Evolutionary conservation across 2,113 vertebrate species (phyloP).

Genomic region (Paraplagusia blochii): DNA sequence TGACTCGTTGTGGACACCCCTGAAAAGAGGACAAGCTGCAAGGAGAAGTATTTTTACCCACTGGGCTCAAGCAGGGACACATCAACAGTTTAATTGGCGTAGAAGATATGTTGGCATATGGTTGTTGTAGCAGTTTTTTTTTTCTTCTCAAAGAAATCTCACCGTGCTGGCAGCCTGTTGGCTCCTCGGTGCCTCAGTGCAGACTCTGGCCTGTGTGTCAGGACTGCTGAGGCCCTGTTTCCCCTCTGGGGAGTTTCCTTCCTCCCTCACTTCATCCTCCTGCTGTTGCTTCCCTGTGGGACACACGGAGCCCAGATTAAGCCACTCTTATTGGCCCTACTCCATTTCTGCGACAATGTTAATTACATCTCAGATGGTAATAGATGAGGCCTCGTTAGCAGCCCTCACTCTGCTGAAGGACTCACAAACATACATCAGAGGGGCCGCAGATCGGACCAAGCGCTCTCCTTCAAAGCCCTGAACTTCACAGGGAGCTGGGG

Average conservation of each 20-base stretch:
- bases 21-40: no score
- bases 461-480: slow-evolving; percentile 62
- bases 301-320: slow-evolving; percentile 60
- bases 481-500: slow-evolving; percentile 62
- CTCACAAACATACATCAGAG: slow-evolving; percentile 68
- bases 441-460: slow-evolving; percentile 57
- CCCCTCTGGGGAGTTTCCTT: slow-evolving; percentile 58
- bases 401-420: slow-evolving; percentile 65
- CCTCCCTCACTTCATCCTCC: slow-evolving; percentile 60
- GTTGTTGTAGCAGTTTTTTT: slow-evolving; percentile 35
- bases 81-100: slow-evolving; percentile 19
- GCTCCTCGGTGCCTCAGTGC: slow-evolving; percentile 25
- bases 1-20: no score
- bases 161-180: slow-evolving; percentile 33
- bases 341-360: slow-evolving; percentile 59
- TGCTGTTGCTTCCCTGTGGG: slow-evolving; percentile 65
- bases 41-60: no score
- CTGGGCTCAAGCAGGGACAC: not conserved
- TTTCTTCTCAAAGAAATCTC: slow-evolving; percentile 46
- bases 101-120: slow-evolving; percentile 39
- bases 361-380: slow-evolving; percentile 74
- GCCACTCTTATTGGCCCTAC: slow-evolving; percentile 59
- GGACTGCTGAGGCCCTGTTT: slow-evolving; percentile 43
- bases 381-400: slow-evolving; percentile 72
- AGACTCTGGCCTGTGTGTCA: slow-evolving; percentile 41